These are phyloP conservation scores for Plagodis pulveraria DNA, from an alignment of 2,888 invertebrate species.

Conservation along the genomic window DNA sequence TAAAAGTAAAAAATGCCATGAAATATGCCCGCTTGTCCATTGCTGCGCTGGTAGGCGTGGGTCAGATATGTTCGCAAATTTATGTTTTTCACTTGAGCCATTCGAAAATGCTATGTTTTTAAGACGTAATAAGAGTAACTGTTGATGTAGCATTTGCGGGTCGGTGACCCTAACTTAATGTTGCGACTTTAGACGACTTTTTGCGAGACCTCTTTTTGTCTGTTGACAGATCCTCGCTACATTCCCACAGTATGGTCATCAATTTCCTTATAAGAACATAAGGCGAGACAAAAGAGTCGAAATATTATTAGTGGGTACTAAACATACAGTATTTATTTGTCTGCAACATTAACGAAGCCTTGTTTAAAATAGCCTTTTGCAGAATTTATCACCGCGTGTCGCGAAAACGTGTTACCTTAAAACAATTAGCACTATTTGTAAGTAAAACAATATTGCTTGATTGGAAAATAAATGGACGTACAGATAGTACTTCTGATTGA, in stretches of 20 bases:
- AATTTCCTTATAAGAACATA: conserved; percentile 49
- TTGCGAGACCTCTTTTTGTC: conserved; percentile 49
- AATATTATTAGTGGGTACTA: conserved; percentile 2
- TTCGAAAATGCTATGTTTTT: conserved; percentile 58
- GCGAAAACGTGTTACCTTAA: conserved; percentile 14
- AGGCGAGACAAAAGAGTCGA: conserved; percentile 32
- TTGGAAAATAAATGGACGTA: background rate
- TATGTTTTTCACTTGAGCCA: conserved; percentile 52
- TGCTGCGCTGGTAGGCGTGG: conserved; percentile 77
- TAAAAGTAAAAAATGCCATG: conserved; percentile 61
- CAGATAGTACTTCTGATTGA: background rate
- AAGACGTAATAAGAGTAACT: conserved; percentile 52
- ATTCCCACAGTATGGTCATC: conserved; percentile 55
- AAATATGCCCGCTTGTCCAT: conserved; percentile 78
- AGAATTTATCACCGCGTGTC: conserved; percentile 14
- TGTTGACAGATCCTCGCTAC: conserved; percentile 63
- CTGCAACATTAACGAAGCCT: conserved; percentile 31
- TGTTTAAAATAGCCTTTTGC: conserved; percentile 13
- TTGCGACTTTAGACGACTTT: conserved; percentile 58
- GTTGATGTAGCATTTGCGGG: conserved; percentile 46
- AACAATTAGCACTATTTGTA: conserved; percentile 10
- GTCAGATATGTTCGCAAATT: conserved; percentile 70
- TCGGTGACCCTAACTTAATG: conserved; percentile 65
- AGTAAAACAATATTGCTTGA: conserved; percentile 10
- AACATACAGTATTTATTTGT: conserved; percentile 12